These are phyloP conservation scores for Dysmachus trigonus DNA, from an alignment of 2,888 invertebrate genomes.

Conservation along the genomic window DNA sequence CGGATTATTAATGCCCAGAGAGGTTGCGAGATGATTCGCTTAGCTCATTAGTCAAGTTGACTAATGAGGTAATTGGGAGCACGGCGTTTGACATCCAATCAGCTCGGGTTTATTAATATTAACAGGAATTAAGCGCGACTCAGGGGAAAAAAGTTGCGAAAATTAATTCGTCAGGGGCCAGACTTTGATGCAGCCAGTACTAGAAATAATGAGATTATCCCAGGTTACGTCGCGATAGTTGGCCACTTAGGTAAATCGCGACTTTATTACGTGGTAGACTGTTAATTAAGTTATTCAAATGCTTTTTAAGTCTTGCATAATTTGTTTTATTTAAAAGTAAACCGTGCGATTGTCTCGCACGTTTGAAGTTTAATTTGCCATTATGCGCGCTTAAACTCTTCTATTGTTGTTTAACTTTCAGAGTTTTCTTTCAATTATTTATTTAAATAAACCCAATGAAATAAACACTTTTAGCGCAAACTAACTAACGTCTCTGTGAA, in stretches of 20 bases:
- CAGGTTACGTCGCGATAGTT: background rate
- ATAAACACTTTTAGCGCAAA: too few relatives aligned
- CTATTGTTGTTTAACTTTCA: too few relatives aligned
- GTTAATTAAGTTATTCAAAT: background rate
- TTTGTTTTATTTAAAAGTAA: background rate
- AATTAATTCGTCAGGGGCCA: background rate
- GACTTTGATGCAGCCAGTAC: background rate
- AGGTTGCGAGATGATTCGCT: background rate
- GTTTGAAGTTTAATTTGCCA: too few relatives aligned
- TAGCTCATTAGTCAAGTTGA: constrained; percentile 3
- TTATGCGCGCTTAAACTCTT: too few relatives aligned
- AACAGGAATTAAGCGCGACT: background rate
- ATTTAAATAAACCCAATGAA: too few relatives aligned
- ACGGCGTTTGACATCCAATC: constrained; percentile 9
- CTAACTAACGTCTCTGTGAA: too few relatives aligned
- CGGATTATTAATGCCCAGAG: background rate
- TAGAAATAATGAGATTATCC: background rate
- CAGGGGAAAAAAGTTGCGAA: background rate
- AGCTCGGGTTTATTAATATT: background rate
- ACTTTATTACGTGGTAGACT: background rate
- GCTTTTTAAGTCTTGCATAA: background rate
- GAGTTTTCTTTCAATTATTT: too few relatives aligned
- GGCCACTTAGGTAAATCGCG: background rate
- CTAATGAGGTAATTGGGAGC: background rate
- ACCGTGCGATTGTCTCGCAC: too few relatives aligned